phyloP scores from a whole-genome alignment of 1,140 invertebrate species.

The Dendrolimus kikuchii region DNA sequence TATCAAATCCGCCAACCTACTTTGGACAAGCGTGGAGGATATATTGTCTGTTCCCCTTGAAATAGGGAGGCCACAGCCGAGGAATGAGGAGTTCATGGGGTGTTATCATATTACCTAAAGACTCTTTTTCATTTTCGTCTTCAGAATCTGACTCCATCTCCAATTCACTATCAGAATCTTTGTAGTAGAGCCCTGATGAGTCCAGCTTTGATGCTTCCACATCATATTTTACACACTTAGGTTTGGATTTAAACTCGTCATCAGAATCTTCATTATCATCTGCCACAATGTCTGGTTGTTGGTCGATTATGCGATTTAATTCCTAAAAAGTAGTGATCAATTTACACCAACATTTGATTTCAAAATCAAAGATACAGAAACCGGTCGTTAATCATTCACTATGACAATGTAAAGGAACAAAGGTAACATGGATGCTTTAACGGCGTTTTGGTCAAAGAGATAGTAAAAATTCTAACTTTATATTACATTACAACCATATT shows the following conservation, averaged over 20 bases:
- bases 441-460: too few species aligned
- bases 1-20: too few species aligned
- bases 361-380: too few species aligned
- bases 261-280: conserved; percentile 78
- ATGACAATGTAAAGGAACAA: too few species aligned
- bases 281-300: conserved; percentile 79
- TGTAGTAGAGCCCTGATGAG: conserved; percentile 81
- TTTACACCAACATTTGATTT: neutral
- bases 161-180: conserved; percentile 79
- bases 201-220: conserved; percentile 80
- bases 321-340: conserved; percentile 35
- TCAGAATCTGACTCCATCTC: conserved; percentile 76
- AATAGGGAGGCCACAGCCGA: neutral
- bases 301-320: conserved; percentile 77
- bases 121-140: conserved; percentile 72
- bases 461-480: too few species aligned
- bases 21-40: too few species aligned
- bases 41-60: too few species aligned
- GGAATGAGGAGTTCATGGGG: neutral
- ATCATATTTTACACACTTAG: conserved; percentile 77
- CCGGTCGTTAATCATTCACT: too few species aligned
- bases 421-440: too few species aligned
- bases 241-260: conserved; percentile 72
- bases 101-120: conserved; percentile 68
- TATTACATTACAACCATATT: too few species aligned